Base-by-base conservation (phyloP, 2,888 invertebrate species). In the Cyrtodaria siliqua region DNA sequence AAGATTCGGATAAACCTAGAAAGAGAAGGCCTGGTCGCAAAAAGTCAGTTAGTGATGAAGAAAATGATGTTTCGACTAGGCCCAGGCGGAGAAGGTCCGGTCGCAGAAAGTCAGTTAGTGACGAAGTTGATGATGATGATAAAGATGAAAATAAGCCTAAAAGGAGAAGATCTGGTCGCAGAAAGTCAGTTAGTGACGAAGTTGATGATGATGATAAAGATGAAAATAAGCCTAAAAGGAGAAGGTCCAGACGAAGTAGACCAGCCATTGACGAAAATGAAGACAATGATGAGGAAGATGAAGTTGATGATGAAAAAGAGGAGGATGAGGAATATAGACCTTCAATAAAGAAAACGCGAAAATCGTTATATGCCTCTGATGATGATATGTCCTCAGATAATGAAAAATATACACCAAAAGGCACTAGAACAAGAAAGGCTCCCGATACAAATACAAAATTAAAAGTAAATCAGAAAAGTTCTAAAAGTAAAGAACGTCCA, bases 371-470 rank as follows among this genome's bases (percentile, higher is more conserved):
- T 24, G 16, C 27, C 16, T 47, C 60, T n/a, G 56, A 38, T 12
- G 53, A 53, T n/a, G 61, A 61, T 12, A 40, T 42, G 38, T 40
- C 57, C 3, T 40, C 40, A 38, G 57, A 57, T 20, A 23, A 63
- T 9, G 68, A 75, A 49, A 50, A 47, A 23, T 64, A 64, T 60
- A 75, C 42, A 20, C 68, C 69, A 40, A 69, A 38, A 40, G 50
- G 69, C 16, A 75, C 75, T 44, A 69, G 60, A 60, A 64, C 69
- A 2, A 50, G 29, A 67, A 55, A 47, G 16, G 20, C 18, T 33
- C 20, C 29, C 23, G 50, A 62, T 33, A 12, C 12, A 12, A 62
- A 62, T 33, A 12, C 12, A 12, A 33, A 33, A 33, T 8, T 33
- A 12, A 33, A 33, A 33, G 33, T 33, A 8, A 33, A 33, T 33